Base-by-base conservation (phyloP, 2,113 vertebrate species). In the Mustelus asterias region DNA sequence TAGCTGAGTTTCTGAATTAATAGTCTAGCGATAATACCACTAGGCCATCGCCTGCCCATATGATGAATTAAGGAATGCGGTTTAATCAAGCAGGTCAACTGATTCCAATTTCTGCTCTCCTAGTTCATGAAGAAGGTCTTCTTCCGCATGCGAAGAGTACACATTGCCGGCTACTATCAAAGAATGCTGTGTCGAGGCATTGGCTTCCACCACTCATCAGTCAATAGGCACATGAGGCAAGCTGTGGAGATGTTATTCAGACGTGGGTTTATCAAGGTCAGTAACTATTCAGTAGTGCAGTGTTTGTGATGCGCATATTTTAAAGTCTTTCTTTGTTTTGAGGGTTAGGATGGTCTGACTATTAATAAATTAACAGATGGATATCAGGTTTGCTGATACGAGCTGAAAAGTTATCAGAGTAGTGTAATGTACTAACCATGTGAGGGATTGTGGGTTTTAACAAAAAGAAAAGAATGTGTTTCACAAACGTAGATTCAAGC, bases 171-270 rank as follows among this genome's bases (percentile, higher is more conserved):
- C 13, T 2, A n/a, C 13, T 92, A 1, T 33, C 58, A 1, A 0
- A 0, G 0, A 0, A 63, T 92, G 88, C 6, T 92, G 29, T 6
- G 4, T 2, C 58, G 96, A 29, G 97, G 97, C 1, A 96, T 97
- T 96, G 97, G 97, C 0, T 97, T 96, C 85, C 97, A 98, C 86
- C 97, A 98, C 5, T 11, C 67, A 0, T 78, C 96, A 72, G 90
- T 97, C 97, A 0, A 0, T 0, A 0, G 0, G 26, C 97, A n/a
- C 95, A 96, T 89, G 80, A 97, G 97, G 96, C 97, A 97, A 88
- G 20, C 96, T 44, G 97, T 97, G 48, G 97, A 98, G 96, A 97
- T 97, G 96, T 97, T 98, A 70, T 98, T 98, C 93, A 97, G 97
- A 29, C 86, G 96, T 96, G 97, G 97, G 26, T 97, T 96, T 96